These are phyloP conservation scores for Tetrax tetrax DNA, from an alignment of 2,113 vertebrate genomes.

Conservation along the genomic window DNA sequence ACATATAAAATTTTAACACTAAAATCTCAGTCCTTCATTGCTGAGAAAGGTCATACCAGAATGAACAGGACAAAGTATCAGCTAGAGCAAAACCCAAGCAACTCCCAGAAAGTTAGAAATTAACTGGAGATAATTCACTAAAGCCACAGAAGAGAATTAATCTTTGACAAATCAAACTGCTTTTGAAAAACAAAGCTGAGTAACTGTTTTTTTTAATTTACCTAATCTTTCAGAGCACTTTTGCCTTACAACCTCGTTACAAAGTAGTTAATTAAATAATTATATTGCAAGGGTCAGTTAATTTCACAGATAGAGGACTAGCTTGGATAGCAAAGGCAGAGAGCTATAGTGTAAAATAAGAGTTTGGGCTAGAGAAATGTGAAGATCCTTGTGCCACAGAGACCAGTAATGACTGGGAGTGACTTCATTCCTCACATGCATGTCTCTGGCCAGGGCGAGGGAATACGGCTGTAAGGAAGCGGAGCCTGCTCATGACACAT, in stretches of 20 bases:
- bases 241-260: not conserved
- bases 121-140: not conserved
- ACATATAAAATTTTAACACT: not conserved
- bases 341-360: not conserved
- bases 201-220: not conserved
- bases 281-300: not conserved
- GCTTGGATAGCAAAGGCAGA: not conserved
- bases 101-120: not conserved
- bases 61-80: rapidly evolving
- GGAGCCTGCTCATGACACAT: slow-evolving; percentile 12
- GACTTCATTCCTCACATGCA: slow-evolving; percentile 25
- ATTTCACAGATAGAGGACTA: not conserved
- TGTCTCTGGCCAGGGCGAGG: not conserved
- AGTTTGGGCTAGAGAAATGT: not conserved
- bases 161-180: not conserved
- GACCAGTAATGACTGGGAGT: slow-evolving; percentile 38
- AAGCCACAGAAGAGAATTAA: not conserved
- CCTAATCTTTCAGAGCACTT: not conserved
- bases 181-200: not conserved
- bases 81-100: not conserved
- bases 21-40: not conserved
- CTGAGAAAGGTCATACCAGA: not conserved
- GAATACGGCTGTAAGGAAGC: not conserved
- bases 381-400: not conserved
- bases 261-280: not conserved